Base-by-base conservation (phyloP, 1,140 invertebrate genomes). In the Scaptomyza pallida region DNA sequence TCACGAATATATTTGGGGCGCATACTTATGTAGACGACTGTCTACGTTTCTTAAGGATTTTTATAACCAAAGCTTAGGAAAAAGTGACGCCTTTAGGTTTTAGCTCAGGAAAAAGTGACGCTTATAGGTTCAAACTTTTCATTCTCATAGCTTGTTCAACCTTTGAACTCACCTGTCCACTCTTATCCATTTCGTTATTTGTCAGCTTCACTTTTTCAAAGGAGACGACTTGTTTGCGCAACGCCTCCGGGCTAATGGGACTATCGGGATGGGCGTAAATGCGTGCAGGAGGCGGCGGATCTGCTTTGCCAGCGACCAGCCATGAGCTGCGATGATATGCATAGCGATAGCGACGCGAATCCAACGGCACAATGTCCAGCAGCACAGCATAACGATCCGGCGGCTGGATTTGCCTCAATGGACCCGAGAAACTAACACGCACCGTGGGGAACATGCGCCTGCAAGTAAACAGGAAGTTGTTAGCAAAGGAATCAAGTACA, bases 171-270 rank as follows among this genome's bases (percentile, higher is more conserved):
- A 99, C 98, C 94, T 99, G 98, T 92, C 98, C 98, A 89, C 97
- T 97, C 92, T 98, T 99, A 92, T 99, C 98, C 95, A 99, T 97
- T 92, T 99, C 98, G 93, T 99, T 99, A 92, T 99, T 99, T 89
- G 98, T 99, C 74, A 99, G 94, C 93, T 99, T 99, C 90, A 99
- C 97, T 93, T 99, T 99, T 93, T 99, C 99, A 92, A 99, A 99
- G 75, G 98, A 98, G 77, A 99, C 97, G 75, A 99, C 97, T 93
- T 99, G 98, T 92, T 99, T 99, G 73, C 95, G 93, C 37, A 99
- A 93, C 91, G 99, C 98, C 90, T 99, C 98, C 17, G 97, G 97
- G 62, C 96, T 97, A 93, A 98, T 99, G 40, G 99, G 98, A 45
- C 97, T 98, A 92, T 99, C 99, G 6, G 98, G 98, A 93, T 99